Percentiles rank a stretch among this genome's conserved stretches.
These are phyloP conservation scores for Sceloporus undulatus DNA, from an alignment of 2,113 vertebrate genomes.

Conservation along the genomic window DNA sequence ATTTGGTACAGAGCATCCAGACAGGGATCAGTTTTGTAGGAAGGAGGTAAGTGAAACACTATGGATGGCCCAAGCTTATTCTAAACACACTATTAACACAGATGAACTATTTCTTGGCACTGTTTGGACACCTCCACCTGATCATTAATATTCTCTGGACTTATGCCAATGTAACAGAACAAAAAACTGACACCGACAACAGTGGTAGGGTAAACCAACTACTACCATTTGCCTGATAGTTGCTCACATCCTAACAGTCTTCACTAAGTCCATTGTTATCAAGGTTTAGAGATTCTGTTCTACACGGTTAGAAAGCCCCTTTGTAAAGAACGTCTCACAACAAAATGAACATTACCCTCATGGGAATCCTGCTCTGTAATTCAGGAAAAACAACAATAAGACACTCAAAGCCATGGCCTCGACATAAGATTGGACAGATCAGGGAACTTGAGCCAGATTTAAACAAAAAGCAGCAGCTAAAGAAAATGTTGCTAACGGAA, in stretches of 20 bases:
- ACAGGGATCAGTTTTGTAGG: neutral
- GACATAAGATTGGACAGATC: neutral
- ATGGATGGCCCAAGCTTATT: slow-evolving; percentile 2
- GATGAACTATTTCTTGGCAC: neutral
- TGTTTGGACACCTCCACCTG: neutral
- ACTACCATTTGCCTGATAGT: neutral
- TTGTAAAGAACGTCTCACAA: neutral
- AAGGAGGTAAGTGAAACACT: slow-evolving; percentile 15
- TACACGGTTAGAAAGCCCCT: neutral
- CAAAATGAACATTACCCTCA: neutral
- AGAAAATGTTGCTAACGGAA: neutral
- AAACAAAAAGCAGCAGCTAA: neutral
- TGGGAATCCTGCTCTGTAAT: neutral
- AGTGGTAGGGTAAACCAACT: neutral
- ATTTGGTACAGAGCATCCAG: neutral
- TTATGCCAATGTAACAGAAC: neutral
- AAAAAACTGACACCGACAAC: neutral
- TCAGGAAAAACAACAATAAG: neutral
- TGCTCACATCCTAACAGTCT: neutral
- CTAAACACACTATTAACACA: neutral
- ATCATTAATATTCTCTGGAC: neutral
- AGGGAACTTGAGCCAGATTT: neutral
- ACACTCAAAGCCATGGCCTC: neutral
- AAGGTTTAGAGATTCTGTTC: neutral
- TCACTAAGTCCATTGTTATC: neutral